These are phyloP conservation scores for Cichlasoma orientale DNA, from an alignment of 2,797 vertebrate genomes.

Conservation along the genomic window DNA sequence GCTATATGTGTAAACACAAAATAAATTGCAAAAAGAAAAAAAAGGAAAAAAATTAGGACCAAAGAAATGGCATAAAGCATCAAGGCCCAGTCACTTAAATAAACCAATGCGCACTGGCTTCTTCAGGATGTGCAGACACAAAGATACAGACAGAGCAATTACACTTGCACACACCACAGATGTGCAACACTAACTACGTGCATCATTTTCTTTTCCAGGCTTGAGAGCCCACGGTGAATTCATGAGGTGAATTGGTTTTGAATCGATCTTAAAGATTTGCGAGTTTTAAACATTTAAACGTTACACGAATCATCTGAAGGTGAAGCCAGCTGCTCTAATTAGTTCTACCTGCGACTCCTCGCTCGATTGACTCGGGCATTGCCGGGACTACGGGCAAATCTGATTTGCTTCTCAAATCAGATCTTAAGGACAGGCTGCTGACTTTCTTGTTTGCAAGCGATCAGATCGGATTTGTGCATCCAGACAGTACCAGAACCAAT, in stretches of 20 bases:
- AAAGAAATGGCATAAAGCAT: neutral
- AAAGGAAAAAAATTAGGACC: neutral
- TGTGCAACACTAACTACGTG: neutral
- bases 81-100: neutral
- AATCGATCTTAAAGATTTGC: neutral
- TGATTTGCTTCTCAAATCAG: neutral
- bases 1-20: neutral
- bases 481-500: neutral
- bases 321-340: neutral
- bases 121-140: neutral
- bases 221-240: neutral
- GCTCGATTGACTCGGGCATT: neutral
- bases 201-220: accelerated
- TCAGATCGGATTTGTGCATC: neutral
- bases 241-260: neutral
- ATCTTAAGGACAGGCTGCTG: neutral
- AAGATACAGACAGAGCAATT: neutral
- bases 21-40: neutral
- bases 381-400: neutral
- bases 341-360: neutral
- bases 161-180: neutral
- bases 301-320: too few relatives aligned
- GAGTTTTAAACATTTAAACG: neutral
- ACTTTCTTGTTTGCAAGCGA: neutral
- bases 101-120: neutral